phyloP scores from a whole-genome alignment of 2,888 invertebrate species.

The Augochlorella aurata region DNA sequence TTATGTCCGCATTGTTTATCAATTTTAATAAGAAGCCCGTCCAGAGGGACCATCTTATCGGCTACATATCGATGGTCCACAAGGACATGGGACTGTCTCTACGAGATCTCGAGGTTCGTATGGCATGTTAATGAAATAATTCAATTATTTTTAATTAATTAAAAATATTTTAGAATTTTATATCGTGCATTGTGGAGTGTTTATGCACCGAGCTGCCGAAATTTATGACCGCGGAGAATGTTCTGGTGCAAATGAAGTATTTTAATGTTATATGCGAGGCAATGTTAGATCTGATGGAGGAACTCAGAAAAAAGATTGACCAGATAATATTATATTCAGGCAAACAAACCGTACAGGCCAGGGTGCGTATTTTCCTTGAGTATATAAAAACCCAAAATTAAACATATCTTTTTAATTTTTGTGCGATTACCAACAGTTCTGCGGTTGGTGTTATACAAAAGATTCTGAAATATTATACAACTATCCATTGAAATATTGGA shows the following conservation, averaged over 20 bases:
- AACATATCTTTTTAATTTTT: neutral
- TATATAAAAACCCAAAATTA: neutral
- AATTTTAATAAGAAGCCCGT: slow-evolving; percentile 11
- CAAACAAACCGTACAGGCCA: neutral
- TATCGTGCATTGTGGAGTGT: slow-evolving; percentile 19
- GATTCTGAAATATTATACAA: neutral
- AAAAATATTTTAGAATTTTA: slow-evolving; percentile 11
- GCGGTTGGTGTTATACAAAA: neutral
- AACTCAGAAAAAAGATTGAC: neutral
- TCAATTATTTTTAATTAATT: neutral
- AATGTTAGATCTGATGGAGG: neutral
- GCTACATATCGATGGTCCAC: slow-evolving; percentile 39
- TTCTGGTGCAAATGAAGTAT: slow-evolving; percentile 5
- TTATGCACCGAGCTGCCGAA: slow-evolving; percentile 16
- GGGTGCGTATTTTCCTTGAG: slow-evolving; percentile 4
- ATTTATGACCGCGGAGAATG: slow-evolving; percentile 10
- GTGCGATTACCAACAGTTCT: neutral
- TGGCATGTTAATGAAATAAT: neutral
- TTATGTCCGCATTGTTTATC: slow-evolving; percentile 6
- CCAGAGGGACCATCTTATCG: slow-evolving; percentile 25
- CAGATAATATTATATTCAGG: neutral
- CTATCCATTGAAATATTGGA: slow-evolving; percentile 26
- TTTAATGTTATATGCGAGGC: neutral
- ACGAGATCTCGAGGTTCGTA: slow-evolving; percentile 18
- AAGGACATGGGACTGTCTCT: slow-evolving; percentile 33